Evolutionary conservation across 2,113 vertebrate species (phyloP).

Genomic region (Melanotaenia duboulayi): DNA sequence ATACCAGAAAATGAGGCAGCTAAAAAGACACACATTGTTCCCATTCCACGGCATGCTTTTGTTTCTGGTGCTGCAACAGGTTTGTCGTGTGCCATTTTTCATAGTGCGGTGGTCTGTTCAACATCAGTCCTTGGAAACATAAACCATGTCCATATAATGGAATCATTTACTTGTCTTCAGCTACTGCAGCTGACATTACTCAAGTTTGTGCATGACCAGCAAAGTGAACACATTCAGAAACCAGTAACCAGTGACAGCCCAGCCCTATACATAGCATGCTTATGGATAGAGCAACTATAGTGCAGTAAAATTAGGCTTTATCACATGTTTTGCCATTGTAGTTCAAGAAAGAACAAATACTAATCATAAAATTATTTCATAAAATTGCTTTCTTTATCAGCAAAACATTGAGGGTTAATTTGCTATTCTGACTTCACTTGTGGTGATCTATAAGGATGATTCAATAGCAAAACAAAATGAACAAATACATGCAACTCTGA

Average conservation of each 20-base stretch:
- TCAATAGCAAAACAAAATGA: conserved; percentile 31
- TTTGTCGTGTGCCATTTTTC: not conserved
- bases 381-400: conserved; percentile 12
- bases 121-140: not conserved
- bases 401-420: conserved; percentile 17
- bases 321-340: conserved; percentile 2
- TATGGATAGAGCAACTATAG: not conserved
- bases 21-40: no score
- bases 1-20: not conserved
- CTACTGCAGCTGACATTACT: not conserved
- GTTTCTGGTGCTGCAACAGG: not conserved
- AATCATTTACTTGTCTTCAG: not conserved
- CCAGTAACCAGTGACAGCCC: no score
- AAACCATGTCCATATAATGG: not conserved
- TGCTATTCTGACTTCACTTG: conserved; percentile 13
- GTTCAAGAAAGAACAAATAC: not conserved
- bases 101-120: not conserved
- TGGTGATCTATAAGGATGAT: conserved; percentile 19
- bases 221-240: not conserved
- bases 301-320: not conserved
- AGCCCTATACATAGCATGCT: not conserved
- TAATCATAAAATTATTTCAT: not conserved
- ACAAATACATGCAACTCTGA: conserved; percentile 37
- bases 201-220: not conserved
- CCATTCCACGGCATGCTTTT: not conserved